Evolutionary conservation across 2,113 vertebrate species (phyloP), one percentile per base, ranked within the genome.

Genomic region (Tringa solitaria): DNA sequence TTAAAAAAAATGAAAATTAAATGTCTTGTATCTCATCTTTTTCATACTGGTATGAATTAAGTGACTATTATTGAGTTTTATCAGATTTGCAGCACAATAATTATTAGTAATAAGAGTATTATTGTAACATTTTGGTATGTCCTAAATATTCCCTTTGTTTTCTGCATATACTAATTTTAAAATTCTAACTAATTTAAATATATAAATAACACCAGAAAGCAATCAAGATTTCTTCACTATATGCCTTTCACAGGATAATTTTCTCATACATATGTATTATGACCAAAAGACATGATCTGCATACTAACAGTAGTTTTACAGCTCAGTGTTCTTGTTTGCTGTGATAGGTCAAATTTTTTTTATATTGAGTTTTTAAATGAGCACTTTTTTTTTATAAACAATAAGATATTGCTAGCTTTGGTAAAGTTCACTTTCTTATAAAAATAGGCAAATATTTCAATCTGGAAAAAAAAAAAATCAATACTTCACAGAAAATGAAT

Each of bases 191-290:
- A 51, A 91, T 88, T 95, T 84, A 94, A 93, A 96, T 90, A 74
- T 37, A 91, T 69, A 93, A 84, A 83, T 88, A 91, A 92, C 79
- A 67, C 14, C n/a, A 94, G 63, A 96, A 91, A 94, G 92, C 54
- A 96, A 94, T 94, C 87, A 85, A 85, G 63, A 63, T 85, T 84
- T 79, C 77, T 85, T 94, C 59, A 51, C 82, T 87, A n/a, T 32
- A 33, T 87, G 30, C 65, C 32, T 87, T 77, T 93, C 45, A 6
- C 53, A 68, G 61, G 53, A 50, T 89, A 76, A 93, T 91, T 94
- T 95, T 57, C 81, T 95, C 87, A 94, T 87, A 67, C 84, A 94
- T 95, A 94, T 83, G 67, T 57, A 95, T 91, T 80, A 79, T 20
- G 37, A 73, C 28, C 23, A 80, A 80, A 90, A 76, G 50, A 90